Evolutionary conservation across 2,888 invertebrate species (phyloP), one percentile per base, ranked within the genome.

Genomic region (Zonitis immaculata): DNA sequence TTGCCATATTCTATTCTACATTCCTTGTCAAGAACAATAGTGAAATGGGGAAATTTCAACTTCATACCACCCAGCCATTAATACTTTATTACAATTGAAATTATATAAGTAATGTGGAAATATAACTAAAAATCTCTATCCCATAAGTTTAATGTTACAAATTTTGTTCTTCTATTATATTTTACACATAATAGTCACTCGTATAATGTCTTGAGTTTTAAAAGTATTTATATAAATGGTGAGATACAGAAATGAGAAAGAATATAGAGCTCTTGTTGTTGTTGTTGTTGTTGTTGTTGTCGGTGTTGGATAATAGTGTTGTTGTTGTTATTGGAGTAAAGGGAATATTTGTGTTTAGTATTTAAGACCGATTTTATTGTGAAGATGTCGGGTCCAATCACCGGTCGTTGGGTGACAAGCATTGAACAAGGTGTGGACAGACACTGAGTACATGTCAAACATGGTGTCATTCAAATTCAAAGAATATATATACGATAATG

Each of bases 391-490:
- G 57, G 65, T 72, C 68, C 72, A 73, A 72, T 73, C 69, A 64
- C 64, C 65, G 66, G 64, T 61, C 59, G 61, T 51, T 30, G 57
- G 67, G 66, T 71, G 71, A 73, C 73, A 70, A 64, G 68, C 68
- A 73, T 74, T 73, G 71, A 72, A 39, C 60, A 64, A 73, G 73
- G 73, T 73, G 72, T 71, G 72, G 73, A 73, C 70, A 65, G 64
- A 65, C 66, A 67, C 66, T 67, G 67, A 74, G 70, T 67, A 69
- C 69, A 70, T 71, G 74, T 74, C 74, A 75, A 74, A 74, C 73
- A 75, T 66, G 66, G 65, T 68, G 72, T 73, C 72, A 73, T 61
- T 65, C 67, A 64, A 56, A 47, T 35, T 35, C 46, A 56, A 53
- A 50, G 47, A 25, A n/a, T n/a, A n/a, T n/a, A n/a, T n/a, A 49